phyloP scores from a whole-genome alignment of 2,888 invertebrate species.

The Nysson spinosus region DNA sequence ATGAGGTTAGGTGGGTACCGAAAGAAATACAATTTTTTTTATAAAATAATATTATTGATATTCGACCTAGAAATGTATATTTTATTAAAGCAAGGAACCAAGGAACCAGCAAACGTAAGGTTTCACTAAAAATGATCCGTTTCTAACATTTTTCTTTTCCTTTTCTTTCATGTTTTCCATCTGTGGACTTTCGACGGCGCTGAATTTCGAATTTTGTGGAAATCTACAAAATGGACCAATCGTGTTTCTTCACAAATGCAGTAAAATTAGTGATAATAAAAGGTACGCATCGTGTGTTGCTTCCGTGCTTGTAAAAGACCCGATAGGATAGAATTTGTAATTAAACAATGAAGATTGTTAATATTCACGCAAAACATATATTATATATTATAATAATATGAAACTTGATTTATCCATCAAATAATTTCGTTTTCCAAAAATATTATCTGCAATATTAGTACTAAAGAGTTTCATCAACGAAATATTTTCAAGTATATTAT shows the following conservation, averaged over 20 bases:
- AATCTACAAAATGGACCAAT: constrained; percentile 19
- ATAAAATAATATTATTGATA: background rate
- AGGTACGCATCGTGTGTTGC: constrained; percentile 54
- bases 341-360: constrained; percentile 1
- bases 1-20: constrained; percentile 92
- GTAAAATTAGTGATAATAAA: constrained; percentile 43
- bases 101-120: too few species aligned
- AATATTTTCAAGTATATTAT: too few species aligned
- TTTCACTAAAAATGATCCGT: too few species aligned
- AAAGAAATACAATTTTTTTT: background rate
- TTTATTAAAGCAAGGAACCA: background rate
- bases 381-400: background rate
- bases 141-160: background rate
- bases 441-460: too few species aligned
- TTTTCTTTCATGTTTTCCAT: constrained; percentile 27
- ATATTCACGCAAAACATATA: background rate
- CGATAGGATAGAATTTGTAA: constrained; percentile 7
- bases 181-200: constrained; percentile 8
- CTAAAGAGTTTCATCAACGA: too few species aligned
- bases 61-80: background rate
- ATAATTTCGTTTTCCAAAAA: background rate
- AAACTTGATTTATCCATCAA: background rate
- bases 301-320: constrained; percentile 26
- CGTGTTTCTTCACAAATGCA: constrained; percentile 28
- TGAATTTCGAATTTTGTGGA: constrained; percentile 15